Base-by-base conservation (phyloP, 2,113 vertebrate species). In the Takifugu bimaculatus region DNA sequence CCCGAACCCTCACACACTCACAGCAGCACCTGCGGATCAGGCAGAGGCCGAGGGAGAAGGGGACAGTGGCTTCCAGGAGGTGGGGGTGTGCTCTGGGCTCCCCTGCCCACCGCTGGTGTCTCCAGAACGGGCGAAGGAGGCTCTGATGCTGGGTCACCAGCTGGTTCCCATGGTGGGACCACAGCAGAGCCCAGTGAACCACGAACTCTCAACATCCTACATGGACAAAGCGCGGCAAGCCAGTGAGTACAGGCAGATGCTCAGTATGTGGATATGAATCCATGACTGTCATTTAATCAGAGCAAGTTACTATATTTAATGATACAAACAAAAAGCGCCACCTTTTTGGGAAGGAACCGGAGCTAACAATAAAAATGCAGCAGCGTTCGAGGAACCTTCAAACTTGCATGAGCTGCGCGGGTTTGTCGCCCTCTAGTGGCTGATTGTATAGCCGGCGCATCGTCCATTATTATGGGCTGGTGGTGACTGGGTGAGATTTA, bases 81-180 rank as follows among this genome's bases (percentile, higher is more conserved):
- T 65, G 1, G 88, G 79, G 50, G 76, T 75, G 47, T 66, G 62
- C 47, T 27, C 66, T 13, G 56, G 32, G 43, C 54, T 77, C 5
- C 1, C 20, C 58, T 90, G 80, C 60, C 69, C 88, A 1, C 89
- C 88, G 0, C 78, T 91, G 5, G 88, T 89, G 47, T 90, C 97
- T 68, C 94, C 93, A 35, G 91, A 92, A 4, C 85, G 91, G 66
- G 94, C 93, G 0, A 93, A 85, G 73, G 85, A 86, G 26, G 91
- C 74, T 81, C 88, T 87, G 88, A 92, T 0, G 92, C 89, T 93
- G 69, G 85, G 80, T 25, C 88, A 89, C 60, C 89, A 95, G 57
- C 90, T 98, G 82, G 95, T 99, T 72, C 96, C 97, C 60, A 98
- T 98, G 94, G 94, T 99, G 77, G 97, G 97, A 29, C 96, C 92